Base-by-base conservation (phyloP, 37 sponge, comb jelly and placozoan species). In the Hormiphora californensis region DNA sequence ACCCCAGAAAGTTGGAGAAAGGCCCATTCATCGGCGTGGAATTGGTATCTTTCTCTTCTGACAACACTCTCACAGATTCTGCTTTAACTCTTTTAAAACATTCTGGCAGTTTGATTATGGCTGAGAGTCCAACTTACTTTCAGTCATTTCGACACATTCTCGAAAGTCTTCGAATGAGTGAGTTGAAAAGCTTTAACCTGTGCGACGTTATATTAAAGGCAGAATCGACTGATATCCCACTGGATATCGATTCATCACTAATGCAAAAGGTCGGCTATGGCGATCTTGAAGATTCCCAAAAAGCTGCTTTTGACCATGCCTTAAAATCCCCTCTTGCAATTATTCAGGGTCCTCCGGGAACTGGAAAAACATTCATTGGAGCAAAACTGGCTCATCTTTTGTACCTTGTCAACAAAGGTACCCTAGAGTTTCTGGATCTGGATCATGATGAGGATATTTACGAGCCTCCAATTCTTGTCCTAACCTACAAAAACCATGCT, bases 401-500 rank as follows among this genome's bases (percentile, higher is more conserved):
- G 1, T 49, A n/a, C n/a, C n/a, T n/a, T n/a, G n/a, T n/a, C n/a
- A n/a, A n/a, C n/a, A n/a, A n/a, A n/a, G n/a, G n/a, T n/a, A n/a
- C n/a, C n/a, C n/a, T n/a, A n/a, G n/a, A n/a, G n/a, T n/a, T n/a
- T n/a, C n/a, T n/a, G n/a, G n/a, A n/a, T n/a, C n/a, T n/a, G n/a
- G n/a, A n/a, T n/a, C n/a, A n/a, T n/a, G n/a, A n/a, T n/a, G n/a
- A n/a, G n/a, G n/a, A n/a, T n/a, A n/a, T n/a, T n/a, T n/a, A 57
- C 7, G 28, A 65, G 32, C 17, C 88, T 23, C 94, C 94, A 0
- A 92, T 96, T 39, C 85, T 94, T 0, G 89, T 96, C 33, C 87
- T 96, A 0, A 92, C 92, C 86, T 96, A 96, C 89, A 96, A 93
- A 8, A 96, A 96, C 51, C 97, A 96, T 91, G 97, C 97, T 7